phyloP scores from a whole-genome alignment of 2,888 invertebrate species.

The Ditylenchus weischeri region DNA sequence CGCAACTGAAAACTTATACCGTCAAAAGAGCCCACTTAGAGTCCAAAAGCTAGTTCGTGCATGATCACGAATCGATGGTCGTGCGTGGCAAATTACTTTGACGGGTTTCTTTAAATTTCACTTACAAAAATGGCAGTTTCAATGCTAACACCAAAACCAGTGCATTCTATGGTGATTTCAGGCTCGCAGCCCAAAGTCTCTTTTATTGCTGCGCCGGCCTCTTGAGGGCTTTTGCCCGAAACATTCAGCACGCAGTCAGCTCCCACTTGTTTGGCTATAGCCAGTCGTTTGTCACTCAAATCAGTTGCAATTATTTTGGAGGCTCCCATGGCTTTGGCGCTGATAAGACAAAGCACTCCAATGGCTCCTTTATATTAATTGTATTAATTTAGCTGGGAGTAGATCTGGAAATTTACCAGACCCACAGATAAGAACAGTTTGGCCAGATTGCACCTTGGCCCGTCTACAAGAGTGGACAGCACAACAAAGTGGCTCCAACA shows the following conservation, averaged over 20 bases:
- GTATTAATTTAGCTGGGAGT: background rate
- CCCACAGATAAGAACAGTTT: background rate
- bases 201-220: background rate
- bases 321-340: slow-evolving; percentile 2
- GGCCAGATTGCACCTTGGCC: slow-evolving; percentile 67
- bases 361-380: background rate
- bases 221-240: background rate
- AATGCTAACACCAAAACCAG: background rate
- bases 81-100: too few species aligned
- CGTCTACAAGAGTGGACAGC: slow-evolving; percentile 88
- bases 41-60: too few species aligned
- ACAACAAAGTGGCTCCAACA: slow-evolving; percentile 87
- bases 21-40: too few species aligned
- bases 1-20: too few species aligned
- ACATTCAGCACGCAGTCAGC: slow-evolving; percentile 2
- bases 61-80: too few species aligned
- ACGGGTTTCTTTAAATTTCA: background rate
- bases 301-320: slow-evolving; percentile 7
- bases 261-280: background rate
- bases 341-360: background rate
- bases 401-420: background rate
- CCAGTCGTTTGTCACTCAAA: background rate
- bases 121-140: background rate
- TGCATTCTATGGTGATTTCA: slow-evolving; percentile 3
- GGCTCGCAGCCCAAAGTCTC: background rate